Conservation (phyloP, 2,113 vertebrate genomes). For the Papio anubis region DNA sequence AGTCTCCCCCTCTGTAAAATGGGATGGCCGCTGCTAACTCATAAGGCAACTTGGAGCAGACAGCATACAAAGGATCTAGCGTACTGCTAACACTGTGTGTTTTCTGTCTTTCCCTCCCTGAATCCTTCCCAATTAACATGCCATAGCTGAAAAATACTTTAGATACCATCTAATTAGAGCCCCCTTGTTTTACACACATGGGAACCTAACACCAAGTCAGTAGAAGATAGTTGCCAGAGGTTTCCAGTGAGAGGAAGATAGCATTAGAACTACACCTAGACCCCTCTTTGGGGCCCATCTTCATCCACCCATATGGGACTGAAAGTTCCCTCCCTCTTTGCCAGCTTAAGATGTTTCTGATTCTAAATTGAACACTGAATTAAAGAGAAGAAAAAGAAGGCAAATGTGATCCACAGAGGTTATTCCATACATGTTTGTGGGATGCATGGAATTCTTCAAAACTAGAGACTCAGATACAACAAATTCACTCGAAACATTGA, state of each 20-base stretch:
- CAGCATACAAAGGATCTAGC: rapidly evolving
- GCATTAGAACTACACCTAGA: rapidly evolving
- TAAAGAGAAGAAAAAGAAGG: neutral
- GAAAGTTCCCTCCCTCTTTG: neutral
- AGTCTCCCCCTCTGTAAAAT: neutral
- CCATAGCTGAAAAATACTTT: neutral
- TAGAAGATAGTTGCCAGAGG: no score
- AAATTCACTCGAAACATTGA: neutral
- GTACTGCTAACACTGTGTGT: rapidly evolving
- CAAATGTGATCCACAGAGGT: neutral
- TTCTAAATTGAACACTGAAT: neutral
- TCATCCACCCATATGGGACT: no score
- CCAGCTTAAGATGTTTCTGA: neutral
- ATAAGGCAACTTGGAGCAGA: rapidly evolving
- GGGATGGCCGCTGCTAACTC: neutral
- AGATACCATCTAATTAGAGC: rapidly evolving
- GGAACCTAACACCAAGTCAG: neutral
- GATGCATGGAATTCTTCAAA: constrained; percentile 34
- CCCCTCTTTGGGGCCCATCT: rapidly evolving
- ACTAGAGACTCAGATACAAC: constrained; percentile 17
- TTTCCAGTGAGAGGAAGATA: neutral
- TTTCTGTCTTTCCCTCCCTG: neutral
- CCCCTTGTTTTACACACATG: neutral
- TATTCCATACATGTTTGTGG: constrained; percentile 50
- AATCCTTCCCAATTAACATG: neutral